Conservation (phyloP, 2,888 invertebrate species). For the Anodontia alba region DNA sequence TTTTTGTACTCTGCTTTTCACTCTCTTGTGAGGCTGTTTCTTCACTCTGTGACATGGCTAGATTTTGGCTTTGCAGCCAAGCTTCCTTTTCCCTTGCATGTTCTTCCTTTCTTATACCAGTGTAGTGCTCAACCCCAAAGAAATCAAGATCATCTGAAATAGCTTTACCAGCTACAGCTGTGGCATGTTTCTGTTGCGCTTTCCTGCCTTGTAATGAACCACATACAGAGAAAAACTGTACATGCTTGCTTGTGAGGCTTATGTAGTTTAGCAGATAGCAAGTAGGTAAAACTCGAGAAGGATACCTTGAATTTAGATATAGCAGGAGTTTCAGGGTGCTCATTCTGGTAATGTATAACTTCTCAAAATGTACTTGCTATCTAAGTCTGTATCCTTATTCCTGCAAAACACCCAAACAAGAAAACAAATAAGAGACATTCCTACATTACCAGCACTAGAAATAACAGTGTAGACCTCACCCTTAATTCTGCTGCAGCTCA, state of each 20-base stretch:
- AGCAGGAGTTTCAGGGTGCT: neutral
- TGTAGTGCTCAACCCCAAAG: neutral
- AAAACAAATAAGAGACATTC: too few relatives aligned
- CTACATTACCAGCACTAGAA: too few relatives aligned
- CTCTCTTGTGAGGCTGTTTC: neutral
- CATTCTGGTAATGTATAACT: neutral
- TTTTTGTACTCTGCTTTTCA: neutral
- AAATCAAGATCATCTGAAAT: neutral
- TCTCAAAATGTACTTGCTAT: too few relatives aligned
- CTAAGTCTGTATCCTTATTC: too few relatives aligned
- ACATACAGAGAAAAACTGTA: neutral
- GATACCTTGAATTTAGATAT: neutral
- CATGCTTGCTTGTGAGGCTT: neutral
- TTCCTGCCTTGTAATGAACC: neutral
- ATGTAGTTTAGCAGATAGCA: neutral
- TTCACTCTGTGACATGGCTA: neutral
- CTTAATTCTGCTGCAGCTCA: too few relatives aligned
- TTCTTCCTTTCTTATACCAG: neutral
- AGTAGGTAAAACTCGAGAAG: neutral
- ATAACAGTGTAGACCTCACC: too few relatives aligned
- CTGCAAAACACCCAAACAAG: too few relatives aligned
- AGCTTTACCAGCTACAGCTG: neutral
- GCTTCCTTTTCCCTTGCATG: neutral
- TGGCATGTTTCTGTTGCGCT: neutral
- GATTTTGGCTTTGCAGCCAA: neutral